Percentiles rank a stretch among this genome's conserved stretches.
Conservation (phyloP, 30 jellyfish, hydroid and myxozoan genomes). For the Clytia hemisphaerica region DNA sequence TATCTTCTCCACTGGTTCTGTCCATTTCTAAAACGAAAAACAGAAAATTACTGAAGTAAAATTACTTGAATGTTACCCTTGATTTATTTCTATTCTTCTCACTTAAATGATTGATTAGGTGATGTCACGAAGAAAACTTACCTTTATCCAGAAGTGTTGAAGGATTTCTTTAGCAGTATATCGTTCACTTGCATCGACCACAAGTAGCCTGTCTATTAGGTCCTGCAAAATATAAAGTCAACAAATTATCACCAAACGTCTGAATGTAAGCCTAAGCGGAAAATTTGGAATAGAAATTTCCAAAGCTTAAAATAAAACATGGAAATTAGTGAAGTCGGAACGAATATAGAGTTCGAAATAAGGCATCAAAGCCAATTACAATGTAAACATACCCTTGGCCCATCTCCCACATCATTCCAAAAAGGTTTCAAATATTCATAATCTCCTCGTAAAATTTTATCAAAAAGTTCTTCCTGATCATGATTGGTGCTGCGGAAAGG, state of each 20-base stretch:
- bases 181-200: constrained; percentile 75
- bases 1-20: constrained; percentile 62
- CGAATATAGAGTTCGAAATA: too few relatives aligned
- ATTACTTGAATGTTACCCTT: too few relatives aligned
- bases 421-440: constrained; percentile 78
- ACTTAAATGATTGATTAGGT: not conserved
- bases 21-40: constrained; percentile 51
- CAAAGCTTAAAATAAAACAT: too few relatives aligned
- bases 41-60: too few relatives aligned
- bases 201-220: constrained; percentile 54
- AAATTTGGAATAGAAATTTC: too few relatives aligned
- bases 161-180: constrained; percentile 62
- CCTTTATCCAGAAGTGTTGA: constrained; percentile 85
- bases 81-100: not conserved
- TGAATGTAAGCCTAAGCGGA: not conserved
- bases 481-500: constrained; percentile 90
- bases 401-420: constrained; percentile 84
- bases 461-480: constrained; percentile 93
- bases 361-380: too few relatives aligned
- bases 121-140: not conserved
- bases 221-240: constrained; percentile 34
- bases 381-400: constrained; percentile 88
- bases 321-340: too few relatives aligned
- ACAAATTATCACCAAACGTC: not conserved
- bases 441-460: constrained; percentile 80